These are phyloP conservation scores for Colletes collaris DNA, from an alignment of 2,888 invertebrate genomes.

Conservation along the genomic window DNA sequence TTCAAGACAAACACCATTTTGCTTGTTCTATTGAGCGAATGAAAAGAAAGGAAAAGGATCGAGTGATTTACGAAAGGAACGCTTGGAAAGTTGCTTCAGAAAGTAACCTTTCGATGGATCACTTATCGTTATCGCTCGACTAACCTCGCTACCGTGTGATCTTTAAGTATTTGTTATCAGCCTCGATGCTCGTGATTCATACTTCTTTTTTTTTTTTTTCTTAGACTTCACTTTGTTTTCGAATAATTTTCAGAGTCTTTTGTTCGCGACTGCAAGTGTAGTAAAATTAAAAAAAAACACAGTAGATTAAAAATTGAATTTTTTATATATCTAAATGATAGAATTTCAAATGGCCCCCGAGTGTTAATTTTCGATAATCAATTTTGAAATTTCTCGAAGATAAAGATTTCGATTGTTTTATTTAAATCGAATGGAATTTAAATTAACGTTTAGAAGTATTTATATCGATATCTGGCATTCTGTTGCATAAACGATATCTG, in stretches of 20 bases:
- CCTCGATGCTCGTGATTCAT: slow-evolving; percentile 32
- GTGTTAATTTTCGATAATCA: no score
- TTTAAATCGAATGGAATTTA: no score
- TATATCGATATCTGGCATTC: not conserved
- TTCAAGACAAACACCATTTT: no score
- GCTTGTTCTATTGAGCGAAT: not conserved
- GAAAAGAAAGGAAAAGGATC: not conserved
- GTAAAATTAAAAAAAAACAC: not conserved
- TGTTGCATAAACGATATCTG: not conserved
- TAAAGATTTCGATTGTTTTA: no score
- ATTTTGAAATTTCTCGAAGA: no score
- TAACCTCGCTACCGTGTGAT: slow-evolving; percentile 19
- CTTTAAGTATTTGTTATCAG: slow-evolving; percentile 23
- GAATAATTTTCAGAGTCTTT: not conserved
- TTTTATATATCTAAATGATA: no score
- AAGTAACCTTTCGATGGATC: slow-evolving; percentile 25
- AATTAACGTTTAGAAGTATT: not conserved
- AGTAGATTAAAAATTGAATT: not conserved
- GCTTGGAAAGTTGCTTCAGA: slow-evolving; percentile 11
- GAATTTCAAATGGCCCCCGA: no score
- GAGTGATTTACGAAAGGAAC: slow-evolving; percentile 12
- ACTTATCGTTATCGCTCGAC: slow-evolving; percentile 51
- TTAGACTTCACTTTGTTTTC: not conserved
- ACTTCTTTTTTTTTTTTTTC: not conserved
- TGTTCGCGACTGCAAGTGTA: not conserved